Conservation (phyloP, 2,113 vertebrate species). For the Dipodomys merriami region DNA sequence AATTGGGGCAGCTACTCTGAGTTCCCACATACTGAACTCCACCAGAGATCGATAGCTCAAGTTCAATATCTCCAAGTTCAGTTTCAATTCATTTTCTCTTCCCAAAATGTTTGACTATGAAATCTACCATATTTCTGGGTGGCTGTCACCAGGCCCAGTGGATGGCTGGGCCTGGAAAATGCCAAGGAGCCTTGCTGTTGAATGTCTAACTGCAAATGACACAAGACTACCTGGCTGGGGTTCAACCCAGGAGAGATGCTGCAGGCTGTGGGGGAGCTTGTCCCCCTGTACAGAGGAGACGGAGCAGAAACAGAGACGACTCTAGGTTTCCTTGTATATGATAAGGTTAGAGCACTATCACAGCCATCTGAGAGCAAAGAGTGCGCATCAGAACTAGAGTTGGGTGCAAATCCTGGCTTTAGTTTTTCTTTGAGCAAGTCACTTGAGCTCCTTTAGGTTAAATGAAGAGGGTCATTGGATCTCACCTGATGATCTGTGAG, state of each 20-base stretch:
- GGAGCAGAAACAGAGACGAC: too few species aligned
- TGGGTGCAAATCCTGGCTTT: background rate
- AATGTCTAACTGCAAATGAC: background rate
- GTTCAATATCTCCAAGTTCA: background rate
- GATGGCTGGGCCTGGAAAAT: background rate
- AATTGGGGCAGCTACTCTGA: too few species aligned
- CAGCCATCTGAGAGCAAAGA: too few species aligned
- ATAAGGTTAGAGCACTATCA: rapidly evolving
- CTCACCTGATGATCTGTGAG: background rate
- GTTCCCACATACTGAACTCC: background rate
- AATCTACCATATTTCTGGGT: background rate
- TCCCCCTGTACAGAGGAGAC: background rate
- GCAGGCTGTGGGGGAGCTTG: rapidly evolving
- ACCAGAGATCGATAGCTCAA: background rate
- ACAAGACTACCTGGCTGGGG: background rate
- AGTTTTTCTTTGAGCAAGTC: background rate
- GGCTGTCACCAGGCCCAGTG: too few species aligned
- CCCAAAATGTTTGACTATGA: background rate
- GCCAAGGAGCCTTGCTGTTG: rapidly evolving
- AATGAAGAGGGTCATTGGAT: background rate
- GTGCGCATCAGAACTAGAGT: rapidly evolving
- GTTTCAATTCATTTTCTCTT: background rate
- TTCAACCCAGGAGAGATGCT: background rate
- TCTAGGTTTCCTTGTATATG: background rate
- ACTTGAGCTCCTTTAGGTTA: background rate